Base-by-base conservation (phyloP, 2,888 invertebrate species). In the Drosophila rubida region DNA sequence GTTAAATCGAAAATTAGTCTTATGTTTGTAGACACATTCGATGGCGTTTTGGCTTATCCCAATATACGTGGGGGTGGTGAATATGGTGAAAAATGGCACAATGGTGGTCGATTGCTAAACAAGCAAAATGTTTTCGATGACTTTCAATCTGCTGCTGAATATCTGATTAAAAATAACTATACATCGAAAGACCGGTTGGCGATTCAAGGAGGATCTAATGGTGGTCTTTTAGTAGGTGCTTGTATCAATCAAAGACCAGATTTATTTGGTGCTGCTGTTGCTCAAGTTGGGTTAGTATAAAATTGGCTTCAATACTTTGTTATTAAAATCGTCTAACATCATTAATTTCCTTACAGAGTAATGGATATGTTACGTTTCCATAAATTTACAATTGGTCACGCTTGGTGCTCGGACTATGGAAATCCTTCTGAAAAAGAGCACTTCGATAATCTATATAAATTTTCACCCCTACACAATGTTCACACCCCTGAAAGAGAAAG, bases 101-200 rank as follows among this genome's bases (percentile, higher is more conserved):
- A 98, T 91, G 96, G 94, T 5, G 99, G 99, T 1, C 95, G 97
- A 19, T 93, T 97, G 69, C 94, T 95, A 2, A 97, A 98, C 90
- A 99, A 99, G 91, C 99, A 99, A 93, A 99, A 99, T 92, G 96
- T 96, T 45, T 99, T 99, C 92, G 97, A 99, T 92, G 99, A 99
- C 93, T 99, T 99, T 92, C 96, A 97, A 90, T 93, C 94, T 57
- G 98, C 98, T 1, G 99, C 97, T 0, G 95, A 98, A 92, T 98
- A 96, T 93, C 94, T 99, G 44, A 94, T 97, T 22, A 90, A 93
- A 5, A 94, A 96, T 78, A 94, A 95, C n/a, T 98, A 97, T 92
- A 98, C 98, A 0, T 93, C 91, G 22, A 93, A 95, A 8, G 92
- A 94, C 54, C 96, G 95, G 90, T 91, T 99, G 69, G 95, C 95